Evolutionary conservation across 2,888 invertebrate genomes (phyloP).

Genomic region (Thalpophila matura): DNA sequence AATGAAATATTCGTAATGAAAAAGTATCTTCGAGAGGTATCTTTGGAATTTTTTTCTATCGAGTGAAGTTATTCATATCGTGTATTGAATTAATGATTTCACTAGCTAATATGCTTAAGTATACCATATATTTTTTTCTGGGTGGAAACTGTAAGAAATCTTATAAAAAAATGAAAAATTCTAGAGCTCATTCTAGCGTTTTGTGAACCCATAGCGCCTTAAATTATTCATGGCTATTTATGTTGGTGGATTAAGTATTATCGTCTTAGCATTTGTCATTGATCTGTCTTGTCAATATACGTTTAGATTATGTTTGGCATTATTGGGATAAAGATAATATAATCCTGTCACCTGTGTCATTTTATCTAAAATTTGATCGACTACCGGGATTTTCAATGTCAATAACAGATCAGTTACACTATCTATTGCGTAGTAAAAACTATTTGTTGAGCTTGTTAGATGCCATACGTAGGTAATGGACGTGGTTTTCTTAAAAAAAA

Average conservation of each 20-base stretch:
- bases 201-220: too few relatives aligned
- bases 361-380: constrained; percentile 50
- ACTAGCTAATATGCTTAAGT: too few relatives aligned
- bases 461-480: constrained; percentile 29
- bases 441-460: constrained; percentile 7
- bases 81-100: too few relatives aligned
- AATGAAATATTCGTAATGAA: too few relatives aligned
- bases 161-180: too few relatives aligned
- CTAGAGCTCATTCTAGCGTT: too few relatives aligned
- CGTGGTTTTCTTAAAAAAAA: background rate
- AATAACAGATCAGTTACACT: constrained; percentile 32
- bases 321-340: constrained; percentile 37
- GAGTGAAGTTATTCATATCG: too few relatives aligned
- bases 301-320: constrained; percentile 14
- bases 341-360: constrained; percentile 40
- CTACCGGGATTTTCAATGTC: constrained; percentile 50
- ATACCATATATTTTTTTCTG: too few relatives aligned
- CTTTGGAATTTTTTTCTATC: too few relatives aligned
- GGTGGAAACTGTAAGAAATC: too few relatives aligned
- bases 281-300: constrained; percentile 27
- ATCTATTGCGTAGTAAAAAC: constrained; percentile 23
- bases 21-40: too few relatives aligned
- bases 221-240: constrained; percentile 16
- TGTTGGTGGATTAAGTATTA: background rate
- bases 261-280: constrained; percentile 36